Conservation (phyloP, 1,140 invertebrate species). For the Sarcophaga bullata region DNA sequence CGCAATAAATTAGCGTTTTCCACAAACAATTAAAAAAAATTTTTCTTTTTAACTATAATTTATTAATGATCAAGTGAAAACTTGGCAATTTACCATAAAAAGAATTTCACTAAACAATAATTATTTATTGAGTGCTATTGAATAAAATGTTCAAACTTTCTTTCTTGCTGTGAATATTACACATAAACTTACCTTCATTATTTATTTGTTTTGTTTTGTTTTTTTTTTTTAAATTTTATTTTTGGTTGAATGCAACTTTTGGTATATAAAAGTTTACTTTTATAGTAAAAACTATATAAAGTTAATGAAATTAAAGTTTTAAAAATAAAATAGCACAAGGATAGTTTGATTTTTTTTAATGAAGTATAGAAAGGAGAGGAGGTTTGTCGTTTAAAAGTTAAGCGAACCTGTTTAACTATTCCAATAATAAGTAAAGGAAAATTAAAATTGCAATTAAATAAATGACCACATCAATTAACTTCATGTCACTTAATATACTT, state of each 20-base stretch:
- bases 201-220: neutral
- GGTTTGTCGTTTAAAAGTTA: neutral
- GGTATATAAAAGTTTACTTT: neutral
- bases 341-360: neutral
- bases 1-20: neutral
- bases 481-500: slow-evolving; percentile 53
- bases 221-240: neutral
- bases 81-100: neutral
- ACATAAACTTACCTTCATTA: slow-evolving; percentile 46
- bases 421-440: slow-evolving; percentile 61
- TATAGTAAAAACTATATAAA: neutral
- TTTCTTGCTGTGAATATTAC: neutral
- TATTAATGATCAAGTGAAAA: neutral
- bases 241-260: neutral
- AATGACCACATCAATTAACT: slow-evolving; percentile 64
- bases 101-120: slow-evolving; percentile 1
- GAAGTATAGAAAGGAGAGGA: neutral
- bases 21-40: neutral
- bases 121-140: neutral
- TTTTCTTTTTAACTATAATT: slow-evolving; percentile 18
- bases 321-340: neutral
- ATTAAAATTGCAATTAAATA: slow-evolving; percentile 63
- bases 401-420: slow-evolving; percentile 47
- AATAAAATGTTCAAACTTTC: neutral
- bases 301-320: neutral